These are phyloP conservation scores for Andricus grossulariae DNA, from an alignment of 1,140 invertebrate genomes.

Conservation along the genomic window DNA sequence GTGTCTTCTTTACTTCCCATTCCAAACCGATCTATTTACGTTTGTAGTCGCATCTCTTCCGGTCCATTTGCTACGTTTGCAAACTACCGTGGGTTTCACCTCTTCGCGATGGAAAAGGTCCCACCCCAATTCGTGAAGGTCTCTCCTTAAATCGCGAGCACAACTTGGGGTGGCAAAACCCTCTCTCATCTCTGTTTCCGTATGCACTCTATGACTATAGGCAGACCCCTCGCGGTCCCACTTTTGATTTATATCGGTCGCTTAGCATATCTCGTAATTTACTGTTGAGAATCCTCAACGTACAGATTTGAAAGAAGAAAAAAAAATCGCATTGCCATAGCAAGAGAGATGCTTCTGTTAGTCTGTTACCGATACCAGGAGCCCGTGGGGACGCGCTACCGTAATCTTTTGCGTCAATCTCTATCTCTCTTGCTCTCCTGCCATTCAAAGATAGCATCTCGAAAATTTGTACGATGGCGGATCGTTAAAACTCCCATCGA, in stretches of 20 bases:
- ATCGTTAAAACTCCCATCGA: conserved; percentile 70
- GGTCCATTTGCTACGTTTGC: conserved; percentile 74
- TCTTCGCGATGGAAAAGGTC: conserved; percentile 46
- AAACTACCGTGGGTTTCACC: conserved; percentile 60
- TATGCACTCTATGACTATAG: conserved; percentile 13
- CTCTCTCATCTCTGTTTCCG: conserved; percentile 1
- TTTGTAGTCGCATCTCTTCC: conserved; percentile 57
- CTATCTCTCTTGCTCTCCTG: conserved; percentile 46
- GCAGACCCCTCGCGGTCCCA: conserved; percentile 52
- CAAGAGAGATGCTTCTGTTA: conserved; percentile 60
- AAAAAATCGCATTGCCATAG: conserved; percentile 36
- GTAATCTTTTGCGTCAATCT: conserved; percentile 66
- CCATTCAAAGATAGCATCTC: conserved; percentile 66
- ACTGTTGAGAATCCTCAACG: conserved; percentile 74
- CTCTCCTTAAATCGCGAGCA: conserved; percentile 55
- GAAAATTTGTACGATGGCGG: conserved; percentile 71
- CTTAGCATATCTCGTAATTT: conserved; percentile 73
- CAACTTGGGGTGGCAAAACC: conserved; percentile 34
- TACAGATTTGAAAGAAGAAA: conserved; percentile 59
- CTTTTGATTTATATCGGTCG: conserved; percentile 75
- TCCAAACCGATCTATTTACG: conserved; percentile 40
- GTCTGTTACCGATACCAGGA: conserved; percentile 59
- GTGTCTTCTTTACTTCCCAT: no score
- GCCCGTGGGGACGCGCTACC: conserved; percentile 60
- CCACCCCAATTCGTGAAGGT: conserved; percentile 56